These are phyloP conservation scores for Pangasius macronema DNA, from an alignment of 2,797 vertebrate species.

Conservation along the genomic window DNA sequence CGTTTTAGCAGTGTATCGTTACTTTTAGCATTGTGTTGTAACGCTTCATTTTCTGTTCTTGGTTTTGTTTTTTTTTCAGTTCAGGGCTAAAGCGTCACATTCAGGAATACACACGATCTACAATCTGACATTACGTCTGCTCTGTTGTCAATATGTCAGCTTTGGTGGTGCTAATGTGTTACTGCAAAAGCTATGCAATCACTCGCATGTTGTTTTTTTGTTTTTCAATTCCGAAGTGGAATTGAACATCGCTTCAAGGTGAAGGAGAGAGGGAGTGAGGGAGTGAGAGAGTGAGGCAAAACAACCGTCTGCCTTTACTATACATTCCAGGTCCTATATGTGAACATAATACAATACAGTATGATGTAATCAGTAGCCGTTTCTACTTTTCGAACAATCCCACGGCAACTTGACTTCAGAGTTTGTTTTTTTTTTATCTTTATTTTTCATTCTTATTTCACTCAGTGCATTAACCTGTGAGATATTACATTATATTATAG, in stretches of 20 bases:
- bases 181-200: constrained; percentile 49
- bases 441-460: not conserved
- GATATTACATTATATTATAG: not conserved
- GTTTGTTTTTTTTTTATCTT: not conserved
- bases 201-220: constrained; percentile 25
- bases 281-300: constrained; percentile 67
- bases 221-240: constrained; percentile 70
- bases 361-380: not conserved
- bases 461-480: not conserved
- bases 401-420: not conserved
- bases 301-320: constrained; percentile 47
- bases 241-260: constrained; percentile 50
- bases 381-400: constrained; percentile 9
- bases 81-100: constrained; percentile 66
- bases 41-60: not conserved
- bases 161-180: constrained; percentile 58
- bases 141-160: constrained; percentile 66
- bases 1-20: constrained; percentile 27
- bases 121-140: constrained; percentile 8
- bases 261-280: constrained; percentile 67
- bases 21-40: no score
- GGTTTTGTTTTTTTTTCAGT: constrained; percentile 51
- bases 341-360: constrained; percentile 25
- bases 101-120: constrained; percentile 54
- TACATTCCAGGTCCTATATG: constrained; percentile 65